Base-by-base conservation (phyloP, 1,140 invertebrate species). In the Lerema accius region DNA sequence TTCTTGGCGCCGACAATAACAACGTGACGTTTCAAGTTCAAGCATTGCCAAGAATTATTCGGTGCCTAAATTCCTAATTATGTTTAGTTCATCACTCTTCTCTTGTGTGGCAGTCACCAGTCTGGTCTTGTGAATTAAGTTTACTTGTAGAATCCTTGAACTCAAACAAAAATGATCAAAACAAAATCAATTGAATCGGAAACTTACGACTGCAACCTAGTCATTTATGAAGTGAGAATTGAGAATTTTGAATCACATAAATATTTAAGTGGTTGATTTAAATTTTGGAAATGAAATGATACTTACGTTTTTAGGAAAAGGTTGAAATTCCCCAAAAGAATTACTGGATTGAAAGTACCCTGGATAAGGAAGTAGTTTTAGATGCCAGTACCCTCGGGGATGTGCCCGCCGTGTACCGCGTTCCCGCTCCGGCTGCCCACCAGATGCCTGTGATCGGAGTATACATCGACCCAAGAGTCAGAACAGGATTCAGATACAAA, bases 401-500 rank as follows among this genome's bases (percentile, higher is more conserved):
- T 82, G 89, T 95, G 19, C 94, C 94, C 3, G 93, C 93, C 1
- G 86, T 92, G 17, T 95, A 95, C 79, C 87, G 84, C 6, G 92
- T 95, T 4, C 92, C 92, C 26, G 90, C 92, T 0, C 86, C 94
- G 0, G 88, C 91, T 14, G 83, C 91, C 0, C 92, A 95, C 73
- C 94, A 96, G 81, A 92, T 95, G 73, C 94, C 94, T 0, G 95
- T 94, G 16, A 93, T 95, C 76, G 95, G 95, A 55, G 93, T 96
- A 10, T 95, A 94, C 80, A 92, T 96, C 45, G 95, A 96, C 85
- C 92, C 92, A 28, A 88, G 93, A 51, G 94, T 96, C 51, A 89
- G 94, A 45, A 93, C 95, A 56, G 95, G 95, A 32, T 96, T 96
- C 91, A 92, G 92, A 78, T 96, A 96, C 90, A 93, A 94, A 87